These are phyloP conservation scores for Apocrypta bakeri DNA, from an alignment of 1,140 invertebrate genomes.

Conservation along the genomic window DNA sequence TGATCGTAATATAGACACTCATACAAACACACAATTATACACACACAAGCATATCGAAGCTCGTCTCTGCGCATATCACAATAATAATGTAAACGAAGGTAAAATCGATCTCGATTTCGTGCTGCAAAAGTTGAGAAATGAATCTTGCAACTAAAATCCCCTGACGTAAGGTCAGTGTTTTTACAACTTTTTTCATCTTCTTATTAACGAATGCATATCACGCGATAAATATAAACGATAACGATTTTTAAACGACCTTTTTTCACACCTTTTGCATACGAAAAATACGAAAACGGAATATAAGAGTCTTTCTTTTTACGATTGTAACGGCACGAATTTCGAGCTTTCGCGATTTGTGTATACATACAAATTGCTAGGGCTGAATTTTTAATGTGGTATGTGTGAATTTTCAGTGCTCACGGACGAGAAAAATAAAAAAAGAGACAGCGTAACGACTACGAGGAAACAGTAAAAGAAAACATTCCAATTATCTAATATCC, in stretches of 20 bases:
- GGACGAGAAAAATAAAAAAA: constrained; percentile 41
- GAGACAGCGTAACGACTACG: constrained; percentile 20
- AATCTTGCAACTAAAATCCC: no score
- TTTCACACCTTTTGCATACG: neutral
- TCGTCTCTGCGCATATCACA: constrained; percentile 19
- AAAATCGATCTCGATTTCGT: constrained; percentile 4
- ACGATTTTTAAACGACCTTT: neutral
- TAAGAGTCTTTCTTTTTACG: neutral
- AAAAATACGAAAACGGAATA: neutral
- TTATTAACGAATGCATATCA: neutral
- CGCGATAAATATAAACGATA: neutral
- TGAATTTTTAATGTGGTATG: constrained; percentile 5
- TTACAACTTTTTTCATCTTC: neutral
- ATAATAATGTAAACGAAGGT: neutral
- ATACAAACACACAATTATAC: no score
- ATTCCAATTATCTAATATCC: constrained; percentile 64
- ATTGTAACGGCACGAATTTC: constrained; percentile 22
- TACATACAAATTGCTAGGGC: neutral
- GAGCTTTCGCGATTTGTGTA: neutral
- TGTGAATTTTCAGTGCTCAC: constrained; percentile 35
- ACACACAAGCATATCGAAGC: neutral
- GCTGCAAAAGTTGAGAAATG: no score
- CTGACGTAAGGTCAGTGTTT: no score
- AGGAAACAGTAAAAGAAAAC: constrained; percentile 54
- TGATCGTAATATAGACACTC: neutral